Evolutionary conservation across 2,113 vertebrate genomes (phyloP).

Genomic region (Megaceryle torquata): DNA sequence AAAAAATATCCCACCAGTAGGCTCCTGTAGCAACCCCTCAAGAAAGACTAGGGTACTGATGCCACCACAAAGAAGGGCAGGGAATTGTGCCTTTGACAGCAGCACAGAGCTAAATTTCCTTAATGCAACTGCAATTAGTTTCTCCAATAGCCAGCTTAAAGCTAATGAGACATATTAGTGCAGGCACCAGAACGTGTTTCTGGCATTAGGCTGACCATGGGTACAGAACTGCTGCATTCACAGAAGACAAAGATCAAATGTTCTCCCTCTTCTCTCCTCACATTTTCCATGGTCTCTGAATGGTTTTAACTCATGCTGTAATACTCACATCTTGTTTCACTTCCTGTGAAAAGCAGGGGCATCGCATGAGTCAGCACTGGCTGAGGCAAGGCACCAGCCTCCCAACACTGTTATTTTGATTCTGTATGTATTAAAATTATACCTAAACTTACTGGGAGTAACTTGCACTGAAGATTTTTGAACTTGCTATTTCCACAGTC

Average conservation of each 20-base stretch:
- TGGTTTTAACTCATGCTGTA: not conserved
- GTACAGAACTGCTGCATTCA: not conserved
- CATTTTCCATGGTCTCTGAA: not conserved
- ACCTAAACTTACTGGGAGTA: conserved; percentile 81
- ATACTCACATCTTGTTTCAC: not conserved
- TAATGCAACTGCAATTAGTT: not conserved
- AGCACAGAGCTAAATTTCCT: not conserved
- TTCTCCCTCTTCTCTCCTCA: not conserved
- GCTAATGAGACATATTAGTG: not conserved
- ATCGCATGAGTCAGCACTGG: fast-evolving
- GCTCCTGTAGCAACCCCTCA: not conserved
- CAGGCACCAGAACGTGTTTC: fast-evolving
- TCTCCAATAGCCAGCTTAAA: not conserved
- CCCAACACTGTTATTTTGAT: not conserved
- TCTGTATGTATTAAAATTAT: not conserved
- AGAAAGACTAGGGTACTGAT: not conserved
- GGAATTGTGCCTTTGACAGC: not conserved
- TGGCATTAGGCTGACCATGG: fast-evolving
- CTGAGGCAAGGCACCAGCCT: not conserved
- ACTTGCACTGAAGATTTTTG: conserved; percentile 86
- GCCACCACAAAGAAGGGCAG: not conserved
- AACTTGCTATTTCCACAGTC: conserved; percentile 96
- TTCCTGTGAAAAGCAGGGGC: not conserved
- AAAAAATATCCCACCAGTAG: not conserved
- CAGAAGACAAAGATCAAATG: not conserved